Base-by-base conservation (phyloP, 1,140 invertebrate species). In the Macrosteles quadrilineatus region DNA sequence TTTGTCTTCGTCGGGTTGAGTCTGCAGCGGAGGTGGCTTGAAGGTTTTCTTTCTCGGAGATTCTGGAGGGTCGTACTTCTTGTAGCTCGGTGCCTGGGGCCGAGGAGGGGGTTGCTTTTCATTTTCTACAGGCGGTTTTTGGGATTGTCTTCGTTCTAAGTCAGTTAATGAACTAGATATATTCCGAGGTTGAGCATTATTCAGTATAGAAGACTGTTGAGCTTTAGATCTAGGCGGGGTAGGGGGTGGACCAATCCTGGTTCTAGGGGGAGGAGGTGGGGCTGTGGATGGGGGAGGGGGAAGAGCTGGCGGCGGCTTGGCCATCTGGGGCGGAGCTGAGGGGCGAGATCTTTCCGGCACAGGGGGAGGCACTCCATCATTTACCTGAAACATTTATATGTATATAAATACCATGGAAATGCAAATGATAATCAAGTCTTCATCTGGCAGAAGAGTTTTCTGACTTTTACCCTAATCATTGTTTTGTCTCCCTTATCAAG, bases 1-100 rank as follows among this genome's bases (percentile, higher is more conserved):
- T 9, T 53, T 62, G 1, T 73, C 70, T 32, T 68, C 67, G 29
- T 63, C 30, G 4, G 32, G 27, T 27, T 81, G 77, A 47, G 79
- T 81, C 11, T 76, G 75, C 4, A 81, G 72, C 65, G 77, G 78
- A 43, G 79, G 80, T 53, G 80, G 80, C 62, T 80, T 80, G 29
- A 76, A 77, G 55, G 77, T 73, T 2, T 75, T 74, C 21, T 76
- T 76, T n/a, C 78, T 77, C 74, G 77, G 76, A 75, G 55, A 74
- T 40, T 36, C 81, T 76, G 64, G 81, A 76, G 81, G 75, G 75
- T 79, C 76, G 29, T 73, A 71, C 19, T 67, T 43, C 11, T 50
- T 40, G 14, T 69, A 50, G 17, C 36, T 47, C 17, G 59, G 32
- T 6, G 67, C 67, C 31, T 70, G 67, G 0, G 63, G 59, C 29